Base-by-base conservation (phyloP, 2,113 vertebrate species). In the Xiphias gladius region DNA sequence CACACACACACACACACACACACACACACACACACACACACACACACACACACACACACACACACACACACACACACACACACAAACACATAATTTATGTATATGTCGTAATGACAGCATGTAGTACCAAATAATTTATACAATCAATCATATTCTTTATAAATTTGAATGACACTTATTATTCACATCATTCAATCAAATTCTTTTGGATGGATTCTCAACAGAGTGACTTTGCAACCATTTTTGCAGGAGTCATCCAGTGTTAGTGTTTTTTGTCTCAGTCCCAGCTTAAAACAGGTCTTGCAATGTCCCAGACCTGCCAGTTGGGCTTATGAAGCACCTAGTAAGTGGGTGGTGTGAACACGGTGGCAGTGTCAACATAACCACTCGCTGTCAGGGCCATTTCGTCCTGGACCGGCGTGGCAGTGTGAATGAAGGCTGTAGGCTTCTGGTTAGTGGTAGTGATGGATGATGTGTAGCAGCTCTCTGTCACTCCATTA, bases 281-380 rank as follows among this genome's bases (percentile, higher is more conserved):
- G 43, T 68, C n/a, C 41, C 1, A 0, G 3, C 28, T 37, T 71
- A 3, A 41, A 74, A 81, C 58, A 73, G 16, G n/a, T 59, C 75
- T 55, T 20, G 2, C 39, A 78, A 41, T 30, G 73, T 83, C 65
- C 28, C 5, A 28, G 26, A 76, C 37, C 66, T 82, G 71, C 28
- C 52, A 20, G 5, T n/a, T 73, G 35, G n/a, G 48, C 28, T 32
- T 4, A 2, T 10, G 22, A 37, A 19, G 22, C 59, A 22, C 17
- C 73, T 85, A 89, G 54, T 84, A 86, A 10, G 72, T 83, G 26
- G 90, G 73, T 57, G 93, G 30, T 17, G 70, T 55, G 58, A 90
- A 78, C 86, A 97, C 93, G 54, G 90, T 82, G 37, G 94, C 85
- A 30, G 97, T 95, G 91, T 98, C 97, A 79, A 99, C 95, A 83